These are phyloP conservation scores for Hemibagrus guttatus DNA, from an alignment of 2,797 vertebrate species.

Conservation along the genomic window DNA sequence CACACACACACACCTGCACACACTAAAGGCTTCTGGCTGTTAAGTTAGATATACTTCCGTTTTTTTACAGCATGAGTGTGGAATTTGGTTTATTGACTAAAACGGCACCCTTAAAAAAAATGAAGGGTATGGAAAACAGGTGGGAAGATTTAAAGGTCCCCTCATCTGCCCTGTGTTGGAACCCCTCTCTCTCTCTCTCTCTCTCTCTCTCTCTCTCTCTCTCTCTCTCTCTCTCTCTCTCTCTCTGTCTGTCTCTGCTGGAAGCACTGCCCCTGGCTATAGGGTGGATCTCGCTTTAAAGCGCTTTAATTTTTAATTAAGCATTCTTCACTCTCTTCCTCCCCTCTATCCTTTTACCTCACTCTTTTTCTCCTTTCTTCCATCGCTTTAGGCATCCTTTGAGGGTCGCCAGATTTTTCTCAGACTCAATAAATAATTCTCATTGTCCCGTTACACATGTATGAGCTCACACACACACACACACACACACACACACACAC, in stretches of 20 bases:
- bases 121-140: slow-evolving; percentile 9
- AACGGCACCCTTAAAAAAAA: background rate
- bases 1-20: slow-evolving; percentile 35
- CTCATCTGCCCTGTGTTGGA: background rate
- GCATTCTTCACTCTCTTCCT: slow-evolving; percentile 53
- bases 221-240: slow-evolving; percentile 18
- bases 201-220: background rate
- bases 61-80: background rate
- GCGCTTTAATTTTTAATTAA: slow-evolving; percentile 76
- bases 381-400: slow-evolving; percentile 49
- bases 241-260: slow-evolving; percentile 5
- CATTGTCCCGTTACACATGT: slow-evolving; percentile 49
- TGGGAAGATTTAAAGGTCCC: slow-evolving; percentile 22
- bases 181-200: slow-evolving; percentile 15
- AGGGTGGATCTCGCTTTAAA: slow-evolving; percentile 70
- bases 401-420: slow-evolving; percentile 69
- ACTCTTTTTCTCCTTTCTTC: slow-evolving; percentile 13
- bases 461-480: slow-evolving; percentile 47
- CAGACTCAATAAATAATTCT: slow-evolving; percentile 73
- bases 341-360: slow-evolving; percentile 43
- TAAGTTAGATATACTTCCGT: background rate
- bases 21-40: slow-evolving; percentile 2
- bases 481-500: slow-evolving; percentile 19
- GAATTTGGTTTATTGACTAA: slow-evolving; percentile 20
- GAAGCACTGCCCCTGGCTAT: slow-evolving; percentile 55